Conservation (phyloP, 2,113 vertebrate genomes). For the Lampris megalopsis region DNA sequence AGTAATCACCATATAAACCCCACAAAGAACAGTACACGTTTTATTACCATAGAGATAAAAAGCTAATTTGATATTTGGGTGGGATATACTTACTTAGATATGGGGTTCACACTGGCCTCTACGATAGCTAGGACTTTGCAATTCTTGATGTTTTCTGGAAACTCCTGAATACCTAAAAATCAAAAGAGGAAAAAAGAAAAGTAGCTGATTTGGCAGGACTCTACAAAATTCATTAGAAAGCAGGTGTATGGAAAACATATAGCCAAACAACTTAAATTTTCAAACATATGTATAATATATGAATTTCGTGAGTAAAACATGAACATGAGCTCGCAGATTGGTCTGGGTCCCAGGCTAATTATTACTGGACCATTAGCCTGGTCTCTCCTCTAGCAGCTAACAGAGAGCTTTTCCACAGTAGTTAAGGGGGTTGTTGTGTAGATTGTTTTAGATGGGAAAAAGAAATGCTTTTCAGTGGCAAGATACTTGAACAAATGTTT, state of each 20-base stretch:
- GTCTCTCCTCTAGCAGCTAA: too few species aligned
- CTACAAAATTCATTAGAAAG: too few species aligned
- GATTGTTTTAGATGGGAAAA: too few species aligned
- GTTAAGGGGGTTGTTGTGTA: too few species aligned
- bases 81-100: constrained; percentile 92
- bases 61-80: not conserved
- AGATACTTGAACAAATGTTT: too few species aligned
- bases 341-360: too few species aligned
- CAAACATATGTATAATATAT: too few species aligned
- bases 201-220: not conserved
- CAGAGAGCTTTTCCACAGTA: too few species aligned
- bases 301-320: too few species aligned
- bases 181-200: constrained; percentile 4
- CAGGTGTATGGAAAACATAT: not conserved
- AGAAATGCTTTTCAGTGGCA: too few species aligned
- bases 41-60: not conserved
- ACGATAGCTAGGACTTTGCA: constrained; percentile 95
- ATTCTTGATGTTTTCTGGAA: constrained; percentile 99
- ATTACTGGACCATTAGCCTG: too few species aligned
- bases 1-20: constrained; percentile 5
- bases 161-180: constrained; percentile 96
- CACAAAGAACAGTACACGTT: constrained; percentile 3
- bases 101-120: constrained; percentile 98
- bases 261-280: not conserved
- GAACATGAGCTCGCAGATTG: too few species aligned